Evolutionary conservation across 2,113 vertebrate species (phyloP), one percentile per base, ranked within the genome.

Genomic region (Sterrhoptilus dennistouni): DNA sequence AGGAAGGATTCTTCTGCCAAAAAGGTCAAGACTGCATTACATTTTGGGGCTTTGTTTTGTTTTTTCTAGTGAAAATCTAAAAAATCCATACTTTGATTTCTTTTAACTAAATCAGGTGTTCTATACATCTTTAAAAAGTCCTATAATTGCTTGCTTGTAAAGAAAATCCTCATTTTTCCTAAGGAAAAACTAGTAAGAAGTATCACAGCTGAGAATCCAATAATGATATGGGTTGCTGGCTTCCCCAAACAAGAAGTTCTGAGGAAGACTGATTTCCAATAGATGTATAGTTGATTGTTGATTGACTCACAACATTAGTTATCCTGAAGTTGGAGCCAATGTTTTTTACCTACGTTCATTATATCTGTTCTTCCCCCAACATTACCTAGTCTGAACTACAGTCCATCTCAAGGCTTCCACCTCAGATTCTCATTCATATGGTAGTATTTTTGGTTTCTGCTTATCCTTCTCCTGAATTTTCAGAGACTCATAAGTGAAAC

Each of bases 261-360:
- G 27, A 76, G 23, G 16, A 76, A 76, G 12, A 60, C 15, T 60
- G 8, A 36, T 52, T 72, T 56, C 21, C 49, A 75, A 3, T 1
- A 68, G 11, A 35, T 15, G 31, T 6, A 18, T 0, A 38, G 7
- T 2, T 80, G 5, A 6, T 2, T 76, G 38, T 7, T 27, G 13
- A 69, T 3, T 40, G 5, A 47, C 31, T 82, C 68, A 75, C 36
- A 38, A 22, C 0, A 2, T 42, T 11, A 63, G n/a, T 24, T 59
- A 63, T 4, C 42, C 25, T 63, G 27, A 52, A 42, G 49, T 4
- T 38, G 59, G 12, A 93, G 27, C 2, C 33, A 45, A 4, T 4
- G 2, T 28, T 35, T 76, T 71, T 66, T 50, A 76, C 25, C 20
- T 12, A 11, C 2, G 2, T 28, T 27, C 52, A 75, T 35, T 40